Evolutionary conservation across 2,888 invertebrate genomes (phyloP), one percentile per base, ranked within the genome.

Genomic region (Fragum fragum): DNA sequence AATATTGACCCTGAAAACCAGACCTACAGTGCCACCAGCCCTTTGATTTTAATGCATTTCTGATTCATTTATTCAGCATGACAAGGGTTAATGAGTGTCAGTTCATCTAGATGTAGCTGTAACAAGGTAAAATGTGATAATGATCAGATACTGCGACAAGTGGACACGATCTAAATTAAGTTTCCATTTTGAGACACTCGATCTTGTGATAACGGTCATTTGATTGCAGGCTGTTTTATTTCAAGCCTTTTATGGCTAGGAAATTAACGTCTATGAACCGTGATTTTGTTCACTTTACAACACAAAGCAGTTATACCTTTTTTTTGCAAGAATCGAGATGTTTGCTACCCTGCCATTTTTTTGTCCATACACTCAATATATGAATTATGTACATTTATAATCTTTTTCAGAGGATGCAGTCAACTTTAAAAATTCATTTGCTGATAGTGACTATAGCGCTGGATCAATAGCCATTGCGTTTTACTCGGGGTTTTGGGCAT

Each of bases 381-480:
- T n/a, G n/a, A n/a, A n/a, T n/a, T n/a, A n/a, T n/a, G n/a, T n/a
- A n/a, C n/a, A n/a, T n/a, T 11, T 42, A 28, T 21, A 9, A n/a
- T 23, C 39, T 47, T 23, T 86, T 86, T 16, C 82, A 93, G 91
- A 91, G 9, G 73, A 86, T 0, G 77, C 80, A 6, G 87, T 88
- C n/a, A 89, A 90, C 76, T 90, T 93, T 69, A 72, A 91, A 21
- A 80, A 91, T 32, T 73, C 90, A 0, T 93, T 94, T 85, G 88
- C 85, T 26, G 92, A 88, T 72, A 95, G 90, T 71, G 91, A 92
- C 73, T 89, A 83, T 86, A 97, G 95, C 94, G 96, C 90, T 0
- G 92, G 93, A 0, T 88, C 91, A 7, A 96, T 99, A 90, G 98
- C 91, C 11, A 87, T 93, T 21, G 92, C 92, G 7, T 92, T 93